Evolutionary conservation across 1,140 invertebrate genomes (phyloP), one percentile per base, ranked within the genome.

Genomic region (Drosophila bipectinata): DNA sequence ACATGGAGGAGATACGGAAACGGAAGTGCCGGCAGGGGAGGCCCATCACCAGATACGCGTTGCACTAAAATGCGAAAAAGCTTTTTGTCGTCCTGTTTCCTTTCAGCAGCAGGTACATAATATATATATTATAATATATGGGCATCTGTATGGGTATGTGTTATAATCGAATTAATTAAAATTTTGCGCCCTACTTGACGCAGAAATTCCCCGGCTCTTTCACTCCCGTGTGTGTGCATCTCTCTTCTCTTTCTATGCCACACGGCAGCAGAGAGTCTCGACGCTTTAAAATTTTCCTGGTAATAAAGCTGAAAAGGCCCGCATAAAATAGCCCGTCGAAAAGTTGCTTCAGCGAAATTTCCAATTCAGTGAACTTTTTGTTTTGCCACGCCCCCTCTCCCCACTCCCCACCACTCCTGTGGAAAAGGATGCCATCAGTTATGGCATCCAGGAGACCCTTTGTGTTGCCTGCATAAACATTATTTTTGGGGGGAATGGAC

Each of bases 81-180:
- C 81, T 78, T 87, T 85, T 85, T 87, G 68, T 81, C 64, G 44
- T 68, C 44, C 37, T 24, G 41, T 47, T 47, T 48, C 37, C 49
- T 30, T 32, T 48, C 44, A 18, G n/a, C 48, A 26, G 12, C 39
- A 59, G 44, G 18, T 53, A 6, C 6, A 28, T 28, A 28, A 28
- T 7, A 28, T 1, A 28, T 6, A 28, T 28, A 28, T 5, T 28
- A 28, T 28, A 7, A 7, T 28, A 28, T 28, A 7, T 28, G 51
- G 2, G 8, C 14, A 12, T 4, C 4, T 48, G 39, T 62, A 30
- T 63, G 64, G 62, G 49, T 84, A 81, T 66, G 72, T 88, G 73
- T 71, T 76, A 79, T 88, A 88, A 88, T 88, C 83, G 84, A 88
- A 88, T 88, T 88, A 88, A 88, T 88, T 88, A 88, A 88, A 80